Conservation (phyloP, 2,113 vertebrate species). For the Polyodon spathula region DNA sequence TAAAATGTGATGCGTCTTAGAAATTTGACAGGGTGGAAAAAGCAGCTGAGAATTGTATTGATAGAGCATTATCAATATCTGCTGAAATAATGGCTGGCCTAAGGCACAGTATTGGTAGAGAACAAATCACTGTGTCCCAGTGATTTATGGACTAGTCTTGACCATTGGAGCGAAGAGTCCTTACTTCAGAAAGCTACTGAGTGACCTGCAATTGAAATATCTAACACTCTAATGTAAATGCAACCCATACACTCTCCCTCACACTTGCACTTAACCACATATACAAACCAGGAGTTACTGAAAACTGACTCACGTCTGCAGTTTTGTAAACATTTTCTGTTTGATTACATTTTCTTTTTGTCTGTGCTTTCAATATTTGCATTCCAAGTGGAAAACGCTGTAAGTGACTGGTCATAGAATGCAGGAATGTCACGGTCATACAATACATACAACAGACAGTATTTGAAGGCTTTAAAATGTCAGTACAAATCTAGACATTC, state of each 20-base stretch:
- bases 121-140: neutral
- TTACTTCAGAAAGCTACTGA: neutral
- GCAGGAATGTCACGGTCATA: too few species aligned
- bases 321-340: too few species aligned
- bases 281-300: neutral
- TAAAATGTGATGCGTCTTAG: too few species aligned
- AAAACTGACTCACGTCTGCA: too few species aligned
- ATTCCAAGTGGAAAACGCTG: too few species aligned
- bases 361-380: too few species aligned
- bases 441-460: too few species aligned
- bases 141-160: constrained; percentile 1
- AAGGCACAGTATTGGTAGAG: neutral
- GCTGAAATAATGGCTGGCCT: neutral
- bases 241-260: neutral
- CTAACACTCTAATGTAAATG: neutral
- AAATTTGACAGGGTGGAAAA: neutral
- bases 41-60: neutral
- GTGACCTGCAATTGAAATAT: neutral
- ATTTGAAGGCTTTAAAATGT: too few species aligned
- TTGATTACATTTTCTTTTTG: too few species aligned
- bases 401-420: too few species aligned
- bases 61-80: neutral
- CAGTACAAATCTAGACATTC: too few species aligned
- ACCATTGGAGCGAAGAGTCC: neutral
- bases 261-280: neutral